These are phyloP conservation scores for Holothuria leucospilota DNA, from an alignment of 53 echinoderm and acorn worm genomes.

Conservation along the genomic window DNA sequence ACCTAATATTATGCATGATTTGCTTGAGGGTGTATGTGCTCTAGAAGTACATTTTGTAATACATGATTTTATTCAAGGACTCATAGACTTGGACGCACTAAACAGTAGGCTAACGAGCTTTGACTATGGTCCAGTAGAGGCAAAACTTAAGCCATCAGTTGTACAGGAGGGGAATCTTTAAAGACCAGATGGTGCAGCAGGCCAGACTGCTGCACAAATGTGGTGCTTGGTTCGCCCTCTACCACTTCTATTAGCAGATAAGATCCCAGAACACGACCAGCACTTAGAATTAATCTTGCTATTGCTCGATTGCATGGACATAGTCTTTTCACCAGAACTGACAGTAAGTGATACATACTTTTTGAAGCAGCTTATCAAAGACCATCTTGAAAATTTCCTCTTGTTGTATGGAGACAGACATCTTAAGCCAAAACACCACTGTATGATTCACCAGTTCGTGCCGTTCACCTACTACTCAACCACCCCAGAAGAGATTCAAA, in stretches of 20 bases:
- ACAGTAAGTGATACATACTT: slow-evolving; percentile 50
- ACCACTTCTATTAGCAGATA: slow-evolving; percentile 60
- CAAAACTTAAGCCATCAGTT: slow-evolving; percentile 25
- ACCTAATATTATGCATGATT: slow-evolving; percentile 49
- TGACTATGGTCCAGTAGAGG: slow-evolving; percentile 36
- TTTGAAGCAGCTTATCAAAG: slow-evolving; percentile 48
- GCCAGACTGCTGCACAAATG: slow-evolving; percentile 48
- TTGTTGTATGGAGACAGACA: slow-evolving; percentile 57
- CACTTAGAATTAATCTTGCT: slow-evolving; percentile 59
- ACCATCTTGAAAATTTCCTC: slow-evolving; percentile 65
- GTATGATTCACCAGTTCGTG: slow-evolving; percentile 19
- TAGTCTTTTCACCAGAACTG: slow-evolving; percentile 45
- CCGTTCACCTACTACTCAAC: too few species aligned
- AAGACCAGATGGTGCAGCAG: background rate
- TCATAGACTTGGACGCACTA: background rate
- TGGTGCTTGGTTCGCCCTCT: too few species aligned
- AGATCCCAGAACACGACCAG: slow-evolving; percentile 47
- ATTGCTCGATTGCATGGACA: slow-evolving; percentile 42
- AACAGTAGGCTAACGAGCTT: slow-evolving; percentile 1
- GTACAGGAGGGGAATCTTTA: background rate
- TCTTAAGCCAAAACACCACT: slow-evolving; percentile 71
- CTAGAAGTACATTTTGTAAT: slow-evolving; percentile 17
- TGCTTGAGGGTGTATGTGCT: slow-evolving; percentile 23
- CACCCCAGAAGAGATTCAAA: too few species aligned
- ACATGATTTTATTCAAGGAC: background rate